phyloP scores from a whole-genome alignment of 2,797 vertebrate species.

The Alauda arvensis region DNA sequence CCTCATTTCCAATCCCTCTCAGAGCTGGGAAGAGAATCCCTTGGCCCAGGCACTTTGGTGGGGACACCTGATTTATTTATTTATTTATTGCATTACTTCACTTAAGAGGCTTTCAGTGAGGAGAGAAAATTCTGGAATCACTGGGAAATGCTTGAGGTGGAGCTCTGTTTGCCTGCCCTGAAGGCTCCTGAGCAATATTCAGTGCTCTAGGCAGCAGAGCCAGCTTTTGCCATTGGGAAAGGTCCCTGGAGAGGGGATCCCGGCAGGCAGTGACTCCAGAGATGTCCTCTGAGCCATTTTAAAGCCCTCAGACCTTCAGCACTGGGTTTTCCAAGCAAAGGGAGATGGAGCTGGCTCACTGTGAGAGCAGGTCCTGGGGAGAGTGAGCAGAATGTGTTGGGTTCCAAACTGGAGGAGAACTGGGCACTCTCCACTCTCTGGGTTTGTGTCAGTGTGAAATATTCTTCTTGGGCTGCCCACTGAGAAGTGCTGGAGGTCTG shows the following conservation, averaged over 20 bases:
- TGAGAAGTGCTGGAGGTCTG: not conserved
- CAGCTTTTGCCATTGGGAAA: not conserved
- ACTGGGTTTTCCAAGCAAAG: not conserved
- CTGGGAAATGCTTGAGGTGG: not conserved
- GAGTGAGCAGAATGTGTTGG: accelerated
- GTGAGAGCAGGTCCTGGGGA: not conserved
- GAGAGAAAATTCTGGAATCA: not conserved
- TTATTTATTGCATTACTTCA: not conserved
- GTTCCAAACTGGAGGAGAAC: not conserved
- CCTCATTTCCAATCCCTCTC: not conserved
- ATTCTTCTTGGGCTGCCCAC: not conserved
- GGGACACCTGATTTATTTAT: not conserved
- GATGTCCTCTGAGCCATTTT: not conserved
- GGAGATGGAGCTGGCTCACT: not conserved
- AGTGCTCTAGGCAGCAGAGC: not conserved
- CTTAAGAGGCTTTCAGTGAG: not conserved
- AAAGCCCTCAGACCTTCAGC: not conserved
- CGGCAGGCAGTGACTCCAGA: not conserved
- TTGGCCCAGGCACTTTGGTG: not conserved
- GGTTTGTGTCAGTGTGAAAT: not conserved
- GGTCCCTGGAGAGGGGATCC: not conserved
- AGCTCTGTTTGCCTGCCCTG: not conserved
- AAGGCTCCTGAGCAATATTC: not conserved
- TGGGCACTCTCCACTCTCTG: not conserved
- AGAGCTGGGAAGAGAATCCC: not conserved